These are phyloP conservation scores for Seira ritae DNA, from an alignment of 2,888 invertebrate genomes.

Conservation along the genomic window DNA sequence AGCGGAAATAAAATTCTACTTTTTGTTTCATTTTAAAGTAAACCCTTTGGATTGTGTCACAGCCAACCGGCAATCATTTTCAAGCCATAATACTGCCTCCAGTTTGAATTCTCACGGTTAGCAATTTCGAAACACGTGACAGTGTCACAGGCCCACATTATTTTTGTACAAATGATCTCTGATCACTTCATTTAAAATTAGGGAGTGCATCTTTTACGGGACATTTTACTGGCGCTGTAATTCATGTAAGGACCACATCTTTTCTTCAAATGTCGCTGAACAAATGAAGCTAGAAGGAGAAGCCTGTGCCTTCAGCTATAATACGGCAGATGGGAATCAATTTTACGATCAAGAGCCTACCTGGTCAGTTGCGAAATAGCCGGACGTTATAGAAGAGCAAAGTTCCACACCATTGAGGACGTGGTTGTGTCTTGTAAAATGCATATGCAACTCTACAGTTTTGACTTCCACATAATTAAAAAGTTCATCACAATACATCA, in stretches of 20 bases:
- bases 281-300: slow-evolving; percentile 1
- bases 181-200: no score
- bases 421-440: neutral
- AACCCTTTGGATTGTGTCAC: no score
- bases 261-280: neutral
- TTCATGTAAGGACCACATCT: no score
- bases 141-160: no score
- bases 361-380: neutral
- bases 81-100: no score
- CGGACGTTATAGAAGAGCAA: slow-evolving; percentile 8
- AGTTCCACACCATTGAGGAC: neutral
- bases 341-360: neutral
- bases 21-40: no score
- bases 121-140: neutral
- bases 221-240: no score
- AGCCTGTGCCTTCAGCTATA: neutral
- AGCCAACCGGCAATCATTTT: no score
- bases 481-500: neutral
- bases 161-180: no score
- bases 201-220: no score
- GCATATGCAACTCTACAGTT: slow-evolving; percentile 6
- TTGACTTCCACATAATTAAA: slow-evolving; percentile 19
- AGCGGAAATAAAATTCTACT: no score
- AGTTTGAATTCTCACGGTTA: no score
- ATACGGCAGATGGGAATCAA: neutral